Evolutionary conservation across 1,140 invertebrate species (phyloP).

Genomic region (Rhagoletis zephyria): DNA sequence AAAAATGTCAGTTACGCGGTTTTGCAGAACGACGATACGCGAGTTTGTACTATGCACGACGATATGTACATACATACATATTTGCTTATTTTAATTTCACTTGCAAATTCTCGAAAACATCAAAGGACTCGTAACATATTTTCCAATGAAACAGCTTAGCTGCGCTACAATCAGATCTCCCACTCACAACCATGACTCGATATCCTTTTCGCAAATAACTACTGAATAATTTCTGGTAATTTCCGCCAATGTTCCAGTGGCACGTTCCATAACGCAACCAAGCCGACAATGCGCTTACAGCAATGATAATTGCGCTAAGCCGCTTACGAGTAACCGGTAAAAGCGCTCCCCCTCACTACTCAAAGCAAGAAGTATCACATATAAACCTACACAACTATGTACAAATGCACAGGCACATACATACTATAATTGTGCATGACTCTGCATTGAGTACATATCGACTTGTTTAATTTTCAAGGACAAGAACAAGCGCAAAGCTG

Average conservation of each 20-base stretch:
- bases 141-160: too few relatives aligned
- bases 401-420: too few relatives aligned
- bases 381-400: background rate
- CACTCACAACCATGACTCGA: background rate
- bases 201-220: constrained; percentile 13
- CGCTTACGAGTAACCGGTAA: background rate
- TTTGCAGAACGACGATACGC: too few relatives aligned
- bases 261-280: constrained; percentile 19
- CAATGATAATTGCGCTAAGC: constrained; percentile 42
- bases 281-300: constrained; percentile 47
- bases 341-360: background rate
- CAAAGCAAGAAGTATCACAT: background rate
- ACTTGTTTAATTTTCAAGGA: background rate
- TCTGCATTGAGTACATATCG: background rate
- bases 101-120: too few relatives aligned
- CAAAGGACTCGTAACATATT: too few relatives aligned
- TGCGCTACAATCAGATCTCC: too few relatives aligned
- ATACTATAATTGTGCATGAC: background rate
- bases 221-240: constrained; percentile 33
- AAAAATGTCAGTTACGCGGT: too few relatives aligned
- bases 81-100: too few relatives aligned
- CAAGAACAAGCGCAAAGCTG: background rate
- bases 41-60: too few relatives aligned
- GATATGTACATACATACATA: too few relatives aligned
- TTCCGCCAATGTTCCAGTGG: background rate